A percentile compares a stretch with the other conserved stretches of the same genome.
Evolutionary conservation across 2,113 vertebrate species (phyloP).

Genomic region (Anguilla rostrata): DNA sequence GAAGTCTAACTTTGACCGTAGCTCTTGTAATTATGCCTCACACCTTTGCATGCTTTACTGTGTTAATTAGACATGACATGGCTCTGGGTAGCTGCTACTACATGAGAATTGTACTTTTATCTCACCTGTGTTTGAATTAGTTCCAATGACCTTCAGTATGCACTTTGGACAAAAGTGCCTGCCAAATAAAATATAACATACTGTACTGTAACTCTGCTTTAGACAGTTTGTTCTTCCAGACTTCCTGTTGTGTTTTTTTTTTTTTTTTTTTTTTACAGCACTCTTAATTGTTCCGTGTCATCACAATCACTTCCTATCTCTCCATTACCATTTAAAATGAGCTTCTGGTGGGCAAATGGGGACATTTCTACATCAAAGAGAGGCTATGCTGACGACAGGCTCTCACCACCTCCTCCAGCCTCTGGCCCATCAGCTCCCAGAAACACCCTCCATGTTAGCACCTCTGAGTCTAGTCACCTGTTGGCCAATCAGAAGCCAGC

Average conservation of each 20-base stretch:
- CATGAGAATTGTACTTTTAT: no score
- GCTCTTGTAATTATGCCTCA: no score
- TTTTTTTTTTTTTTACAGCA: background rate
- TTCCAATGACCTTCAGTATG: no score
- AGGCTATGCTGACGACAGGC: background rate
- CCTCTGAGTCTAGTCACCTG: conserved; percentile 4
- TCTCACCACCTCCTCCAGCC: background rate
- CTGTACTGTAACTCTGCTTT: no score
- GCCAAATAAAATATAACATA: no score
- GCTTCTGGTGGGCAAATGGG: background rate
- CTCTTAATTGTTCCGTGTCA: background rate
- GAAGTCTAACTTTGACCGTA: no score
- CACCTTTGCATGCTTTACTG: no score
- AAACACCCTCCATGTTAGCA: background rate
- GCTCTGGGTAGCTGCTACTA: no score
- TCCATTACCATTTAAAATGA: background rate
- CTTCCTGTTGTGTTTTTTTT: background rate
- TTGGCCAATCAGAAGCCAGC: background rate
- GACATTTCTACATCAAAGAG: background rate
- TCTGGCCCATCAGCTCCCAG: background rate
- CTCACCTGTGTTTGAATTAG: no score
- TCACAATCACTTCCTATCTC: background rate
- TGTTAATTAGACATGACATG: no score
- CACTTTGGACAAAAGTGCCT: no score
- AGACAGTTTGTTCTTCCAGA: no score